phyloP scores from a whole-genome alignment of 2,888 invertebrate species.

The Anodontia alba region DNA sequence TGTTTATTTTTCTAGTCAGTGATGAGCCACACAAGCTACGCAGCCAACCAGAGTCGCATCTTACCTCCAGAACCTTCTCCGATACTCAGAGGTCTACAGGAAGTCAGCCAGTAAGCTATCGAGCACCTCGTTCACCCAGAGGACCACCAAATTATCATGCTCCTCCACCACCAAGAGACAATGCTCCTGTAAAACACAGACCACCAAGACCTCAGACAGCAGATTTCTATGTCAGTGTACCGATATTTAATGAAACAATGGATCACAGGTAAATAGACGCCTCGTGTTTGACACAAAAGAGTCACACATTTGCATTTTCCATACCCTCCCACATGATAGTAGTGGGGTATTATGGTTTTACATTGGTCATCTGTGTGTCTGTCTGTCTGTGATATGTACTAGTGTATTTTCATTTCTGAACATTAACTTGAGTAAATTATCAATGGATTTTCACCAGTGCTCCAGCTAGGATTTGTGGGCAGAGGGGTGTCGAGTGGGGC shows the following conservation, averaged over 20 bases:
- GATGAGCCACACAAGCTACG: conserved; percentile 10
- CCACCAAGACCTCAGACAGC: conserved; percentile 33
- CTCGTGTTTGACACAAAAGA: not conserved
- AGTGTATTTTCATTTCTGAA: too few species aligned
- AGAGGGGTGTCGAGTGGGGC: too few species aligned
- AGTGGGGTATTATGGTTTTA: too few species aligned
- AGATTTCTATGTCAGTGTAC: conserved; percentile 57
- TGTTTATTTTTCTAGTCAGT: too few species aligned
- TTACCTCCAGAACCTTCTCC: conserved; percentile 3
- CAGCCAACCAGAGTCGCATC: conserved; percentile 1
- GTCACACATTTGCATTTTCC: not conserved
- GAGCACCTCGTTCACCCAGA: not conserved
- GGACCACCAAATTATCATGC: conserved; percentile 22
- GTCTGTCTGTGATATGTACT: not conserved
- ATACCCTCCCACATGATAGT: too few species aligned
- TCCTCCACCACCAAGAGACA: not conserved
- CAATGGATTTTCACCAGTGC: too few species aligned
- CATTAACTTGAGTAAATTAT: too few species aligned
- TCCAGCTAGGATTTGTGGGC: too few species aligned
- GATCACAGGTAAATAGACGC: conserved; percentile 51
- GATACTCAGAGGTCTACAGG: conserved; percentile 4
- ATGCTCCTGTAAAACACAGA: not conserved
- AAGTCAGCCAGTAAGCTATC: not conserved
- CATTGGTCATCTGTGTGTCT: too few species aligned
- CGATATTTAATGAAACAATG: conserved; percentile 58